Evolutionary conservation across 2,888 invertebrate species (phyloP), one percentile per base, ranked within the genome.

Genomic region (Nomada fabriciana): DNA sequence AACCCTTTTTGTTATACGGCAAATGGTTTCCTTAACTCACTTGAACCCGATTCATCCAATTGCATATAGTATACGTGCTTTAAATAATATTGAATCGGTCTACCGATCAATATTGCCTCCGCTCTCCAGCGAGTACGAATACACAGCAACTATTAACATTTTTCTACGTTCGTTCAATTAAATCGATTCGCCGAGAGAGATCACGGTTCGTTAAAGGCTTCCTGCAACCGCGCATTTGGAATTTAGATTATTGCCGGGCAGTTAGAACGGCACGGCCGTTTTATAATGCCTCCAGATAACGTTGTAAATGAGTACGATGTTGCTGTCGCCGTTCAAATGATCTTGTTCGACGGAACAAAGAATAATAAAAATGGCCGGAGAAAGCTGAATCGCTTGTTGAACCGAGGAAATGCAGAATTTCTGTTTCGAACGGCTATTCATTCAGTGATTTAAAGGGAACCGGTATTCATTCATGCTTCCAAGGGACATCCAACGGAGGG

Each of bases 181-280:
- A 80, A 68, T 68, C 80, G 68, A 68, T 64, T 52, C 68, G 47
- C 20, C 25, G 47, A 23, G n/a, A 47, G 64, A 79, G 61, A 57
- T 61, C 67, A 64, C 73, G 68, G 68, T 69, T 80, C 80, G 79
- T 80, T 80, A 73, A 80, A 63, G 73, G 63, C 68, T 79, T 72
- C 68, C 61, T 55, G 77, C 13, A 43, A 36, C 18, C 36, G 36
- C 15, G 67, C 67, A 55, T 77, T 80, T 50, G 50, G 78, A 80
- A 71, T 77, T 65, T 53, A 71, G 60, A 71, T 78, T 80, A 71
- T 63, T 63, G 47, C 57, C 47, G 7, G 55, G 20, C 61, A 60
- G 67, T 78, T 63, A 71, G 77, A 77, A 55, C 65, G 50, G 78
- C 80, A 20, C 36, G 70, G 52, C 57, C 53, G 25, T 67, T 61